Conservation (phyloP, 2,888 invertebrate genomes). For the Eilema depressum region DNA sequence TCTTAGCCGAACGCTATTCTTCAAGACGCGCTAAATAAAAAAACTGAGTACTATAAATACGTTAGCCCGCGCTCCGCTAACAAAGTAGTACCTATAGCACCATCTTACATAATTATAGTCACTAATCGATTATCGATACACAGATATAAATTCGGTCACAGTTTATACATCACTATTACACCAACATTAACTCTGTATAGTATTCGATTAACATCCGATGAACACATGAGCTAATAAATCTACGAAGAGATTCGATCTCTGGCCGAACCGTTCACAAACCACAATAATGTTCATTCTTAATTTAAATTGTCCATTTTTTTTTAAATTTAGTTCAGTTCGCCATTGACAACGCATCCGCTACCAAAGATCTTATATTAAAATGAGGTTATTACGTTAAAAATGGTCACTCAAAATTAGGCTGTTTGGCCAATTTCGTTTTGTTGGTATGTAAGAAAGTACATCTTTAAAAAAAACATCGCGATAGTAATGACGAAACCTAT, state of each 20-base stretch:
- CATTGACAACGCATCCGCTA: not conserved
- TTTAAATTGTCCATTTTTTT: not conserved
- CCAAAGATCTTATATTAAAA: not conserved
- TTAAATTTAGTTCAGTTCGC: not conserved
- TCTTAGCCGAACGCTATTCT: not conserved
- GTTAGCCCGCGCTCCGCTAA: slow-evolving; percentile 58
- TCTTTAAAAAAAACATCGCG: not conserved
- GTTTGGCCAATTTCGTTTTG: not conserved
- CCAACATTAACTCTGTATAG: slow-evolving; percentile 57
- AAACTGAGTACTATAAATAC: slow-evolving; percentile 24
- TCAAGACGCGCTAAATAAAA: not conserved
- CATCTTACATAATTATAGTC: slow-evolving; percentile 62
- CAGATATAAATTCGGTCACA: slow-evolving; percentile 78
- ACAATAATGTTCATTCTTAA: not conserved
- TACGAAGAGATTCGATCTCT: slow-evolving; percentile 37
- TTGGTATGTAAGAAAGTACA: not conserved
- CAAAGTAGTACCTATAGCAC: slow-evolving; percentile 72
- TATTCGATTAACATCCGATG: slow-evolving; percentile 59
- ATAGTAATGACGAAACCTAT: too few relatives aligned
- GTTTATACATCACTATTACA: slow-evolving; percentile 61
- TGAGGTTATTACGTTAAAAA: not conserved
- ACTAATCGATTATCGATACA: slow-evolving; percentile 52
- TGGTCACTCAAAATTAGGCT: not conserved
- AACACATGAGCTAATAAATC: slow-evolving; percentile 64
- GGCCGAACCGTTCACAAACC: not conserved